Evolutionary conservation across 2,113 vertebrate genomes (phyloP).

Genomic region (Irena cyanogastra): DNA sequence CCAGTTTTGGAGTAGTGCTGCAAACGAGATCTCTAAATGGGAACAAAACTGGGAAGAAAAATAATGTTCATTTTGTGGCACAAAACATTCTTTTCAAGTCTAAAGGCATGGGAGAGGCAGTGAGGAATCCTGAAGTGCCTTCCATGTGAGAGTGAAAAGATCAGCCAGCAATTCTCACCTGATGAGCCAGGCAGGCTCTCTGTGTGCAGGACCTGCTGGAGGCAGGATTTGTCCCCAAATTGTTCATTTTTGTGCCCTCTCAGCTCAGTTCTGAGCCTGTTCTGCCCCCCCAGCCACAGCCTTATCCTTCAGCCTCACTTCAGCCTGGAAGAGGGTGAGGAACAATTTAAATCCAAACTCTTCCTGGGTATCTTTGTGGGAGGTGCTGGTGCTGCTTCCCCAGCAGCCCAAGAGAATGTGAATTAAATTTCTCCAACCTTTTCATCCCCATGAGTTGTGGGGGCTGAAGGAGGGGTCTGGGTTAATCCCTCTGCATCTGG

Average conservation of each 20-base stretch:
- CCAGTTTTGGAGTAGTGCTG: background rate
- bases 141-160: background rate
- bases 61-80: background rate
- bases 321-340: background rate
- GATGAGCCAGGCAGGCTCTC: background rate
- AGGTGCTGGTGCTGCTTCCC: background rate
- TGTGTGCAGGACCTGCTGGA: background rate
- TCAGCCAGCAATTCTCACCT: background rate
- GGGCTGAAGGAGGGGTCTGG: background rate
- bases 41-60: background rate
- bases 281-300: background rate
- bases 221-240: background rate
- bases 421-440: background rate
- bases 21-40: background rate
- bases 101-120: background rate
- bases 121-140: background rate
- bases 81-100: background rate
- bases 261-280: background rate
- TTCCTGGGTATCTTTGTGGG: background rate
- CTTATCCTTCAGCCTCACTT: background rate
- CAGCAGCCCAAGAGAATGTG: background rate
- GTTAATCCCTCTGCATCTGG: background rate
- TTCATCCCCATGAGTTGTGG: fast-evolving
- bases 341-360: background rate
- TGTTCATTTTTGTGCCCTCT: background rate